Base-by-base conservation (phyloP, 2,888 invertebrate genomes). In the Drosophila pseudotakahashii region DNA sequence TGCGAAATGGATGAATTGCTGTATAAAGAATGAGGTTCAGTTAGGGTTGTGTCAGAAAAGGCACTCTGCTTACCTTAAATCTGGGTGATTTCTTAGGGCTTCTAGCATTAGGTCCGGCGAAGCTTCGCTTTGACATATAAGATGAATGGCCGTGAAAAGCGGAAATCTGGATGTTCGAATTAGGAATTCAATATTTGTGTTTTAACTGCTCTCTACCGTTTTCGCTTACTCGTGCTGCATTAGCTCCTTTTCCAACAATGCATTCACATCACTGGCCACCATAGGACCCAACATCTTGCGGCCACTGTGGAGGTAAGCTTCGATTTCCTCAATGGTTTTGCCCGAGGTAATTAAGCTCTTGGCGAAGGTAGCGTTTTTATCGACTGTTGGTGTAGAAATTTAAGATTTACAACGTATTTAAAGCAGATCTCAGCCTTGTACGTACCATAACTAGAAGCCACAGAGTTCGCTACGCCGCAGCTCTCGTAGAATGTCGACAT, bases 271-370 rank as follows among this genome's bases (percentile, higher is more conserved):
- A 88, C 96, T 96, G 2, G 99, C 99, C 4, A 99, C 98, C 89
- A 96, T 95, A 0, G 99, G 99, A 1, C 99, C 99, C 91, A 99
- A 99, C 44, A 99, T 93, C 88, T 98, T 98, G 92, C 99, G 99
- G 3, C 99, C 99, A 91, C 98, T 98, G 30, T 99, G 92, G 95
- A 99, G 95, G 92, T 98, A 98, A 62, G 95, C 94, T 92, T 99
- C 99, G 37, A 99, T 92, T 86, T 96, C 95, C 84, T 95, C 95
- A 83, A 99, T 96, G 0, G 96, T 94, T 93, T 98, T 97, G 64
- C 97, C 96, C 3, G 97, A 96, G 90, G 94, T 96, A 14, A 98
- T 98, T 90, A 97, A 98, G 6, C 98, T 98, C 89, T 98, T 77
- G 7, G 86, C 88, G 45, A 88, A 73, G 0, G 71, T 73, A 2